Conservation (phyloP, 2,797 vertebrate species). For the Corythornis leucogaster region DNA sequence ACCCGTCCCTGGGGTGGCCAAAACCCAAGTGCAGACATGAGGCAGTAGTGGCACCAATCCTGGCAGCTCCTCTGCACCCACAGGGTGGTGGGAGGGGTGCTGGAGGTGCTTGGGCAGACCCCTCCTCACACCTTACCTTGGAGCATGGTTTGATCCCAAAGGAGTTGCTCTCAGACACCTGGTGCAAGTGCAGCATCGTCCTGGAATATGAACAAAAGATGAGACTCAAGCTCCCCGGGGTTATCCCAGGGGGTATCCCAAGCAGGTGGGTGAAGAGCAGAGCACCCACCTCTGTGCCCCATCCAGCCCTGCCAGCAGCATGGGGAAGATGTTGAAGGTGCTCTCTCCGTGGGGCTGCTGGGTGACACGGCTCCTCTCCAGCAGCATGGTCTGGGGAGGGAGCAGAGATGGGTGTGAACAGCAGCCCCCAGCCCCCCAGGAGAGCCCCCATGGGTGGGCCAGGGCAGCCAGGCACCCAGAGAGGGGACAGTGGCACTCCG, state of each 20-base stretch:
- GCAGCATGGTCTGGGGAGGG: conserved; percentile 87
- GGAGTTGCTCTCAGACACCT: conserved; percentile 81
- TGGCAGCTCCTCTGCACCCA: not conserved
- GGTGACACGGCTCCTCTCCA: conserved; percentile 87
- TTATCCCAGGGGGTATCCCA: not conserved
- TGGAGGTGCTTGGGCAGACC: not conserved
- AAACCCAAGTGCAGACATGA: not conserved
- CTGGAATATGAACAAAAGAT: conserved; percentile 64
- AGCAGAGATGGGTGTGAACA: not conserved
- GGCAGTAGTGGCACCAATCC: accelerated
- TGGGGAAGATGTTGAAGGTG: conserved; percentile 90
- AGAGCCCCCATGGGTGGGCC: not conserved
- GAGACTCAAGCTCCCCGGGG: not conserved
- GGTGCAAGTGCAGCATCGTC: conserved; percentile 89
- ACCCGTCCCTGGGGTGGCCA: accelerated
- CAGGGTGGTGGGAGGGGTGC: not conserved
- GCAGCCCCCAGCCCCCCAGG: not conserved
- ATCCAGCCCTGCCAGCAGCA: conserved; percentile 90
- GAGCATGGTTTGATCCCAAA: conserved; percentile 87
- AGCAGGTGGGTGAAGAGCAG: accelerated
- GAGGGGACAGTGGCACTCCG: not conserved
- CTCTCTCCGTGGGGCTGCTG: conserved; percentile 84
- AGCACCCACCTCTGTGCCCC: conserved; percentile 84
- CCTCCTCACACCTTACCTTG: conserved; percentile 79
- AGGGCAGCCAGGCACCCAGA: not conserved